Percentiles rank a stretch among this genome's conserved stretches.
Conservation (phyloP, 2,888 invertebrate genomes). For the Endomychus coccineus region DNA sequence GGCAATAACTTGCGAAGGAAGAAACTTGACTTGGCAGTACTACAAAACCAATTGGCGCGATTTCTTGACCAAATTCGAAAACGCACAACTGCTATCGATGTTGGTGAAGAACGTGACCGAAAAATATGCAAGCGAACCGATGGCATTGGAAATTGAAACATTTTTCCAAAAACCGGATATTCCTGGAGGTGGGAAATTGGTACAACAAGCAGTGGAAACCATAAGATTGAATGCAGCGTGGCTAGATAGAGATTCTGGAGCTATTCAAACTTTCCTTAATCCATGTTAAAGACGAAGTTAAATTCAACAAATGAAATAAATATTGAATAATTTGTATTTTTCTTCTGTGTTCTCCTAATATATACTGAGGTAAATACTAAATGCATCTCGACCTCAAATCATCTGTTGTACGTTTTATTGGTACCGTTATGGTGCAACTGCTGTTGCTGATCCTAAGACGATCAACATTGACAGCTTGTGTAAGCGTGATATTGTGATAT, state of each 20-base stretch:
- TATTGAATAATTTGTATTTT: no score
- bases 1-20: constrained; percentile 8
- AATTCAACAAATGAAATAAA: no score
- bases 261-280: constrained; percentile 7
- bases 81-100: constrained; percentile 1
- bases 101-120: constrained; percentile 8
- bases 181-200: constrained; percentile 3
- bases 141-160: constrained; percentile 8
- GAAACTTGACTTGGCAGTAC: constrained; percentile 9
- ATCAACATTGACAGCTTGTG: no score
- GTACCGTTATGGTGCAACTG: no score
- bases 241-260: constrained; percentile 11
- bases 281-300: neutral
- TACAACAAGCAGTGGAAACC: constrained; percentile 6
- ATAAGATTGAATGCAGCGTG: constrained; percentile 5
- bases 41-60: constrained; percentile 10
- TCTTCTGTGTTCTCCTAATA: no score
- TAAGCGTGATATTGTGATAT: no score
- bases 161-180: constrained; percentile 8
- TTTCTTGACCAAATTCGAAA: constrained; percentile 9
- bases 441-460: no score
- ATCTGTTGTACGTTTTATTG: no score
- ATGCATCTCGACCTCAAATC: no score
- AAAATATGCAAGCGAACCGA: constrained; percentile 7
- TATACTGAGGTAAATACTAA: no score